Evolutionary conservation across 2,113 vertebrate species (phyloP).

Genomic region (Cranoglanis bouderius): DNA sequence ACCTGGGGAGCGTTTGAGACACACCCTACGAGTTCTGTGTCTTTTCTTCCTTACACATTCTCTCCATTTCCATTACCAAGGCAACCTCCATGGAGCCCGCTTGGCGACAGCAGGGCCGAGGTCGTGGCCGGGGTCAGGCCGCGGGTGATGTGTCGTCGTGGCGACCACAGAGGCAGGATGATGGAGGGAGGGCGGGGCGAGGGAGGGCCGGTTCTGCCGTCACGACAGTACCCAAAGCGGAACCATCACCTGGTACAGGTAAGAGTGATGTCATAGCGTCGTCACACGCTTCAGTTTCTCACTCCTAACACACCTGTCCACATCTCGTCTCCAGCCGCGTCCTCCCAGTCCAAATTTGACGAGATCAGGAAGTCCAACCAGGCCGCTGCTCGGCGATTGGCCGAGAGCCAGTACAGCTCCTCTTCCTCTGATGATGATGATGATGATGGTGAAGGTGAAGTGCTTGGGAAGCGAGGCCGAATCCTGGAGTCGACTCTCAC

Average conservation of each 20-base stretch:
- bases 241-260: conserved; percentile 10
- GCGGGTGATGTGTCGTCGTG: conserved; percentile 16
- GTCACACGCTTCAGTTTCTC: background rate
- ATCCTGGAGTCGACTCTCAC: conserved; percentile 91
- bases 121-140: conserved; percentile 75
- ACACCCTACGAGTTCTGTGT: background rate
- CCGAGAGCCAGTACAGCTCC: conserved; percentile 78
- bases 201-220: conserved; percentile 18
- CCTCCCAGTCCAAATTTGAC: conserved; percentile 84
- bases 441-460: conserved; percentile 73
- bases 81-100: conserved; percentile 79
- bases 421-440: conserved; percentile 83
- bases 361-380: conserved; percentile 91
- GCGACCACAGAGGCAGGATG: conserved; percentile 45
- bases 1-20: background rate
- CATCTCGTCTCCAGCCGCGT: conserved; percentile 63
- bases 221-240: conserved; percentile 8
- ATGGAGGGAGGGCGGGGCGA: conserved; percentile 23
- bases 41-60: background rate
- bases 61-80: background rate
- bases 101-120: conserved; percentile 83
- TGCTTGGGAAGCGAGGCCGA: conserved; percentile 79
- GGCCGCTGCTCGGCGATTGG: conserved; percentile 83
- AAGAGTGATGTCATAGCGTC: background rate
- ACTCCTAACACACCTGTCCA: background rate